Base-by-base conservation (phyloP, 2,797 vertebrate genomes). In the Syndactyla subalaris region DNA sequence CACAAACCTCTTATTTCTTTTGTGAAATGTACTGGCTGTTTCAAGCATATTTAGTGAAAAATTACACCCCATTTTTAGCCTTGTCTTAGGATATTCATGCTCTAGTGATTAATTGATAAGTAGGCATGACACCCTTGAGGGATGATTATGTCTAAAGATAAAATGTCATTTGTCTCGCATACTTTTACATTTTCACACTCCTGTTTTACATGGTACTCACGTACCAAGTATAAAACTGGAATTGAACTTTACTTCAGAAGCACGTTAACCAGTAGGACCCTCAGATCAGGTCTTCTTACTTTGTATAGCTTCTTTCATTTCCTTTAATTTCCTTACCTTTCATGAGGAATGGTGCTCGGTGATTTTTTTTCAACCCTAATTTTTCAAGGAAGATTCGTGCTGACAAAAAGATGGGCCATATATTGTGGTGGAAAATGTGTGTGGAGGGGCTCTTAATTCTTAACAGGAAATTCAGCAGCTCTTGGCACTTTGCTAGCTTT, bases 251-350 rank as follows among this genome's bases (percentile, higher is more conserved):
- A 21, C 51, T 89, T 80, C 36, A 86, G 59, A 75, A 71, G 36
- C 1, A 0, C 45, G 39, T 83, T 89, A 85, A 57, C 80, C 65
- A 41, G 32, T 61, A 41, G 55, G 54, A 80, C 79, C 66, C 58
- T 81, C 79, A 63, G 26, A 93, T 79, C 74, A 91, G 46, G 65
- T 83, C 38, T 20, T 93, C 76, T 74, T 89, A 43, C 43, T 88
- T 95, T 61, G 62, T 75, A 86, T 75, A 86, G 32, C 55, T 68
- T 78, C 46, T 96, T 94, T 92, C 29, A 95, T 94, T 92, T 96
- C 92, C 92, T 96, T 83, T 94, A 55, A 94, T 96, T 96, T 96
- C 91, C 94, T 96, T 83, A 88, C 88, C 76, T 84, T 88, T 92
- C 87, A 54, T 86, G 66, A 94, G 59, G 84, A 96, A 86, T 85